Conservation (phyloP, 2,113 vertebrate genomes). For the Monarcha castaneiventris region DNA sequence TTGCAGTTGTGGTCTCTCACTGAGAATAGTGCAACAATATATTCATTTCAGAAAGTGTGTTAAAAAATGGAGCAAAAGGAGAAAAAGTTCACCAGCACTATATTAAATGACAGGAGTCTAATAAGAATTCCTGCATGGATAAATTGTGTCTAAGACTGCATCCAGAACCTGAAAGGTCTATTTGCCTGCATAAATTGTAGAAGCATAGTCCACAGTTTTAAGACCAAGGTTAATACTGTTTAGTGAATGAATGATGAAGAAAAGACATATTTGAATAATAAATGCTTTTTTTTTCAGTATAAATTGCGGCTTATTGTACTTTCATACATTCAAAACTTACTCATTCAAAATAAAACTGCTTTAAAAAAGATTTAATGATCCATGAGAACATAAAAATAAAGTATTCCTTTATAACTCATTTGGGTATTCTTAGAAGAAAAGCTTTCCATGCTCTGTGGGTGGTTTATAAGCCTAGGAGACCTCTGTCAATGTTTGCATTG, state of each 20-base stretch:
- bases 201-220: neutral
- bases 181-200: neutral
- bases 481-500: conserved; percentile 14
- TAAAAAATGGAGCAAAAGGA: neutral
- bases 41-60: neutral
- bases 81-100: neutral
- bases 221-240: neutral
- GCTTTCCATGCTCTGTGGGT: neutral
- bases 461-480: conserved; percentile 18
- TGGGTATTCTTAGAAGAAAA: conserved; percentile 43
- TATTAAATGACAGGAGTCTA: neutral
- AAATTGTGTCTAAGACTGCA: neutral
- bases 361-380: conserved; percentile 65
- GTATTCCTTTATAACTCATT: conserved; percentile 57
- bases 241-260: neutral
- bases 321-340: conserved; percentile 22
- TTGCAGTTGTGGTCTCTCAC: neutral
- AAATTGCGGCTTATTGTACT: neutral
- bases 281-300: neutral
- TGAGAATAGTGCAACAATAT: neutral
- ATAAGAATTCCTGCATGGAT: neutral
- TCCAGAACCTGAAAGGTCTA: neutral
- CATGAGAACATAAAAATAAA: conserved; percentile 60
- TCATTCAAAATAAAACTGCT: conserved; percentile 54
- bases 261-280: neutral